Base-by-base conservation (phyloP, 2,797 vertebrate genomes). In the Capromys pilorides region DNA sequence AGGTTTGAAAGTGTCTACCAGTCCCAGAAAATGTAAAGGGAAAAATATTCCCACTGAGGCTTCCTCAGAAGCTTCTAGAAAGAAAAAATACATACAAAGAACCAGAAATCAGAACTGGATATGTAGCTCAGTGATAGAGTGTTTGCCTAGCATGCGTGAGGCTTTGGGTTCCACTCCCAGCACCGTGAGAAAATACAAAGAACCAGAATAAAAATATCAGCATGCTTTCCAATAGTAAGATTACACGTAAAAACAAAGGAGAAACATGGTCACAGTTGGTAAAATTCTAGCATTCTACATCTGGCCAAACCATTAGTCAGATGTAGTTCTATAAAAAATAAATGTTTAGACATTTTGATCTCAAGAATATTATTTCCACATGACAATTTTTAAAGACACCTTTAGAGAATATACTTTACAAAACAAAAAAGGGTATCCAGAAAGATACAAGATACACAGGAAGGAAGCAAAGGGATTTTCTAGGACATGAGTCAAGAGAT, bases 201-300 rank as follows among this genome's bases (percentile, higher is more conserved):
- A 84, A 66, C 81, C 39, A 49, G 81, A 45, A 84, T 21, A 39
- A 93, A 95, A 96, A 91, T 26, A 61, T 57, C 49, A 71, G 26
- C 36, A 11, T 31, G 39, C 33, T 71, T 85, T 39, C 54, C 86
- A 81, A 41, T 12, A 69, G 66, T 80, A 89, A 66, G 49, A 69
- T 12, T 41, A n/a, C 69, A 83, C 18, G 36, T 12, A 85, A n/a
- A 87, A 67, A 59, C 75, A 75, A 49, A 82, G 36, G 61, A 26
- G 62, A 45, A 39, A 77, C 16, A 54, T 26, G 54, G 75, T 78
- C 19, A 51, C 39, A 66, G 19, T 66, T 80, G 19, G 4, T 26
- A 79, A 49, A 41, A 66, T 33, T 33, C 39, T 57, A 22, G 22
- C 31, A 3, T 14, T 81, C 64, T 41, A 81, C 36, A 41, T 26